Percentiles rank a stretch among this genome's conserved stretches.
Conservation (phyloP, 2,888 invertebrate genomes). For the Penaeus monodon region DNA sequence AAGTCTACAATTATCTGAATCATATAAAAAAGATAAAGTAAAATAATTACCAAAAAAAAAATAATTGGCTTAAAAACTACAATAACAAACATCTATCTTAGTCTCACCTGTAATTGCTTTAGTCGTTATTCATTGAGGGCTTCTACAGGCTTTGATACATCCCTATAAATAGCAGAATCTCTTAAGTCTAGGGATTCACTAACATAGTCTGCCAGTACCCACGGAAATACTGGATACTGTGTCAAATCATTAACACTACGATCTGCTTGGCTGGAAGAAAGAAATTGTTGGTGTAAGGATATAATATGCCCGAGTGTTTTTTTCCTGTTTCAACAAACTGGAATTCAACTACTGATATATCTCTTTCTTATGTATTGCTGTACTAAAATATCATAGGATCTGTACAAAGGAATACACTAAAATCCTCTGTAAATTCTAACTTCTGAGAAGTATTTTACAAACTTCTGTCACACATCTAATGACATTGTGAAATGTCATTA, state of each 20-base stretch:
- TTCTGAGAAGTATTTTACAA: too few relatives aligned
- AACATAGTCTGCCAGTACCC: conserved; percentile 85
- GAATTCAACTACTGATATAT: too few relatives aligned
- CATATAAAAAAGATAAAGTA: too few relatives aligned
- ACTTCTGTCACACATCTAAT: too few relatives aligned
- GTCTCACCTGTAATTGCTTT: conserved; percentile 70
- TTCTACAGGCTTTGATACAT: conserved; percentile 87
- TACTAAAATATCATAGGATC: too few relatives aligned
- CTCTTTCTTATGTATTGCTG: too few relatives aligned
- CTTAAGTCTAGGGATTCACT: conserved; percentile 78
- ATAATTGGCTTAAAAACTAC: too few relatives aligned
- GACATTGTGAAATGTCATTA: too few relatives aligned
- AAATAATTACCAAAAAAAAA: too few relatives aligned
- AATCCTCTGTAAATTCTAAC: too few relatives aligned
- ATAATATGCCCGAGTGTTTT: background rate
- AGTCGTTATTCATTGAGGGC: conserved; percentile 83
- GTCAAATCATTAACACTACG: conserved; percentile 90
- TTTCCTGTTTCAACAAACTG: background rate
- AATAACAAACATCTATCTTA: background rate
- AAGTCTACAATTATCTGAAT: too few relatives aligned
- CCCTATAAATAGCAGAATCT: conserved; percentile 79
- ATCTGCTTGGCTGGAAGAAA: conserved; percentile 81
- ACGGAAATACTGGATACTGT: conserved; percentile 92
- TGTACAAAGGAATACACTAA: too few relatives aligned
- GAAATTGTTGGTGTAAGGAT: background rate